A percentile compares a stretch with the other conserved stretches of the same genome.
These are phyloP conservation scores for Paragorgia papillata DNA, from an alignment of 92 coral and sea anemone species.

Conservation along the genomic window DNA sequence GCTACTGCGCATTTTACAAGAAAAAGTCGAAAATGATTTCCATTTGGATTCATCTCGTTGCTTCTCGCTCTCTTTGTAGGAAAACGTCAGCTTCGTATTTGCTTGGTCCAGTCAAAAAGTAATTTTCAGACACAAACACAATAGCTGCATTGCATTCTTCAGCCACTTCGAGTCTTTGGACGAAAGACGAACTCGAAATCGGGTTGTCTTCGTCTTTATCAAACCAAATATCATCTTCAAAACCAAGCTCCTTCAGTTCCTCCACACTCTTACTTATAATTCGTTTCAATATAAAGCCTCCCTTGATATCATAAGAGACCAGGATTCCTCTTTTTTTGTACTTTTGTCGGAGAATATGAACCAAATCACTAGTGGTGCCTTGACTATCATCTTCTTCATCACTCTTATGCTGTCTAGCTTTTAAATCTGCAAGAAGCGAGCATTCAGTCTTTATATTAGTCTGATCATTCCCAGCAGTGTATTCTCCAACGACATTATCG, in stretches of 20 bases:
- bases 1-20: slow-evolving; percentile 66
- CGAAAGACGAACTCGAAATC: slow-evolving; percentile 66
- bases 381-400: not conserved
- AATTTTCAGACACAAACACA: slow-evolving; percentile 76
- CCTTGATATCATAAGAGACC: slow-evolving; percentile 84
- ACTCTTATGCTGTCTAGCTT: not conserved
- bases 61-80: slow-evolving; percentile 64
- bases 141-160: slow-evolving; percentile 90
- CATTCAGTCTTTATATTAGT: not conserved
- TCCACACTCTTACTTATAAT: slow-evolving; percentile 74
- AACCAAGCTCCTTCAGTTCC: slow-evolving; percentile 85
- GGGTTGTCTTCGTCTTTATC: slow-evolving; percentile 77
- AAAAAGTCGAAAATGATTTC: slow-evolving; percentile 71
- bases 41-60: slow-evolving; percentile 52
- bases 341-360: slow-evolving; percentile 6
- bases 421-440: slow-evolving; percentile 2
- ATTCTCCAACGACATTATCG: not conserved
- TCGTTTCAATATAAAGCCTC: slow-evolving; percentile 77
- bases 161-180: slow-evolving; percentile 81
- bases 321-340: slow-evolving; percentile 77
- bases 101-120: slow-evolving; percentile 60
- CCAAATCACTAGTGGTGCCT: slow-evolving; percentile 2
- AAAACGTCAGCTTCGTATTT: slow-evolving; percentile 75
- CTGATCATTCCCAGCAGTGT: too few species aligned
- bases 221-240: slow-evolving; percentile 94